phyloP scores from a whole-genome alignment of 2,113 vertebrate species.

The Corydoras maculifer region DNA sequence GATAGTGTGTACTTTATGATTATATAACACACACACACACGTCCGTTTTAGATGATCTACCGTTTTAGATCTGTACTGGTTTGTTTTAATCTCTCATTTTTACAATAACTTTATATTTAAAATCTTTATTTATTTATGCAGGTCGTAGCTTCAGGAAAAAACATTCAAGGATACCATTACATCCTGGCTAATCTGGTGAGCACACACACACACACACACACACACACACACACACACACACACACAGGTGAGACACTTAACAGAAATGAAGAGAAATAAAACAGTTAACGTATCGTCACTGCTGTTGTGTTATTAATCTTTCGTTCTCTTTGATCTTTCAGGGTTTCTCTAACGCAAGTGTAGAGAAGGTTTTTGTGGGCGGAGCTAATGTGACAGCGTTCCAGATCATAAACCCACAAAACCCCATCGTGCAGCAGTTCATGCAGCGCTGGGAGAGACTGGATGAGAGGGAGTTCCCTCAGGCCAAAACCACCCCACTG shows the following conservation, averaged over 20 bases:
- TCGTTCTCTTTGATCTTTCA: conserved; percentile 44
- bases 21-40: too few species aligned
- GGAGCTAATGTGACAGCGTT: conserved; percentile 96
- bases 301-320: too few species aligned
- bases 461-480: conserved; percentile 96
- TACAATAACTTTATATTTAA: too few species aligned
- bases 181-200: neutral
- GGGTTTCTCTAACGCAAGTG: conserved; percentile 89
- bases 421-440: conserved; percentile 93
- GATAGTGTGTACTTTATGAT: too few species aligned
- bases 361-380: conserved; percentile 88
- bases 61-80: too few species aligned
- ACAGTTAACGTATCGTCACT: too few species aligned
- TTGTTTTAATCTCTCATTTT: too few species aligned
- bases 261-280: too few species aligned
- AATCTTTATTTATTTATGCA: too few species aligned
- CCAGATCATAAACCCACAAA: conserved; percentile 94
- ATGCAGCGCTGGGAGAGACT: conserved; percentile 94
- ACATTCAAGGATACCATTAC: too few species aligned
- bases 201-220: neutral
- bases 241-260: neutral
- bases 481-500: conserved; percentile 69
- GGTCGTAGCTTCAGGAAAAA: too few species aligned
- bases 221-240: conserved; percentile 10
- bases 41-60: too few species aligned